Evolutionary conservation across 2,797 vertebrate species (phyloP).

Genomic region (Nyctalus aviator): DNA sequence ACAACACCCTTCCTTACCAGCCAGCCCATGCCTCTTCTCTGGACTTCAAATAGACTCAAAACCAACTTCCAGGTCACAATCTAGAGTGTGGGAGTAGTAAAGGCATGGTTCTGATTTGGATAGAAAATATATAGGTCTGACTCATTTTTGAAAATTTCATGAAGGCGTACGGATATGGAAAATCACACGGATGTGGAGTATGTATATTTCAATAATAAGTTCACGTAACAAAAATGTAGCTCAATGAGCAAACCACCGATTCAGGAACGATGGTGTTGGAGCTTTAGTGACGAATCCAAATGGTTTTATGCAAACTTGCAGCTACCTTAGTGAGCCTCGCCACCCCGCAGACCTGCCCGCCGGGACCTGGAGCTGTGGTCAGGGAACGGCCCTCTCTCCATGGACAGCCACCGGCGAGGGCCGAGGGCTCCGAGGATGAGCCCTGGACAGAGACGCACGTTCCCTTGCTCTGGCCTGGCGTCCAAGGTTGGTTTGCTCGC

Average conservation of each 20-base stretch:
- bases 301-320: neutral
- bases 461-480: too few species aligned
- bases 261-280: neutral
- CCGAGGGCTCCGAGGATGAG: rapidly evolving
- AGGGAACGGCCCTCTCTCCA: neutral
- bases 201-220: neutral
- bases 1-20: neutral
- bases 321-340: neutral
- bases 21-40: neutral
- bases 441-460: neutral
- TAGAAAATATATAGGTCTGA: neutral
- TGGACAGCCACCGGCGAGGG: neutral
- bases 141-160: neutral
- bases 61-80: neutral
- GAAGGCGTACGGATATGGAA: too few species aligned
- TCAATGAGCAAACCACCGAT: neutral
- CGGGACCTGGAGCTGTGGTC: neutral
- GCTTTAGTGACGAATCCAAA: neutral
- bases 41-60: neutral
- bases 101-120: neutral
- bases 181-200: neutral
- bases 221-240: neutral
- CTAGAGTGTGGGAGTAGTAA: neutral
- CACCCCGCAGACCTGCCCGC: rapidly evolving
- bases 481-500: too few species aligned